Conservation (phyloP, 2,888 invertebrate species). For the Dastarcus helophoroides region DNA sequence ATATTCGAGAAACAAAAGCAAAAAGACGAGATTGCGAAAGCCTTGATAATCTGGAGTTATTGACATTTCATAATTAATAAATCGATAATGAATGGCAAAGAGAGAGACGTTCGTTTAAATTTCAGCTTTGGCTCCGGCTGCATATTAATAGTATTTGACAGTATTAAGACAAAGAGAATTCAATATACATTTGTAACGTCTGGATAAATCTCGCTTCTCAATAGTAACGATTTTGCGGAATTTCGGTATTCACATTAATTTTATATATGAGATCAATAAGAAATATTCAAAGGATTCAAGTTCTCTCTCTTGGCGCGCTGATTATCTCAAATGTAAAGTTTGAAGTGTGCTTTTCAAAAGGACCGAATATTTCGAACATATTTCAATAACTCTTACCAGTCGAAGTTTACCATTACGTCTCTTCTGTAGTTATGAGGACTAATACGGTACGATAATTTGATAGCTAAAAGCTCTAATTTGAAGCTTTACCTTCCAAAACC, state of each 20-base stretch:
- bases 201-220: conserved; percentile 9
- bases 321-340: conserved; percentile 16
- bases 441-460: too few relatives aligned
- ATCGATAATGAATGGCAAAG: conserved; percentile 11
- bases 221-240: conserved; percentile 17
- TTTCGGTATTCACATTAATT: conserved; percentile 18
- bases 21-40: too few relatives aligned
- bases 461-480: too few relatives aligned
- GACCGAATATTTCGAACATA: conserved; percentile 15
- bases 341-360: conserved; percentile 17
- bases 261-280: conserved; percentile 17
- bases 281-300: conserved; percentile 16
- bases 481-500: too few relatives aligned
- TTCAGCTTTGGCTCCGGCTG: background rate
- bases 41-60: too few relatives aligned
- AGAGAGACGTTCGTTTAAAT: conserved; percentile 9
- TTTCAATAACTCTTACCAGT: conserved; percentile 13
- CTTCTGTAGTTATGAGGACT: too few relatives aligned
- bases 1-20: too few relatives aligned
- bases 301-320: conserved; percentile 9
- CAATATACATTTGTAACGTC: conserved; percentile 23
- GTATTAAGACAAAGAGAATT: conserved; percentile 24
- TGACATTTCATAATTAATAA: conserved; percentile 13
- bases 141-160: conserved; percentile 27
- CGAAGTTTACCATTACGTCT: conserved; percentile 9